Evolutionary conservation across 2,113 vertebrate genomes (phyloP), one percentile per base, ranked within the genome.

Genomic region (Trematomus loennbergii): DNA sequence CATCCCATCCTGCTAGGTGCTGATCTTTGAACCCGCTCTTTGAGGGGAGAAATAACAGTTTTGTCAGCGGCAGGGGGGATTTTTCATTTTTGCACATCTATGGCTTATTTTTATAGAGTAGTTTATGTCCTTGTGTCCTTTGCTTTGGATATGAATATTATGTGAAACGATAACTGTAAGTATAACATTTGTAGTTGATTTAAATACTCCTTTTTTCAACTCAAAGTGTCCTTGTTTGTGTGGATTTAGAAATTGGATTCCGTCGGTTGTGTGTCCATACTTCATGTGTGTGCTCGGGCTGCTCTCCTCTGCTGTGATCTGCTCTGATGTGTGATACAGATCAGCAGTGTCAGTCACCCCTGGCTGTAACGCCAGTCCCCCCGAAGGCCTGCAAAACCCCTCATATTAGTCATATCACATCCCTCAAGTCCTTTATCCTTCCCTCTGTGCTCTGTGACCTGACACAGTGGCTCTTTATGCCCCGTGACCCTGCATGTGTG

Each of bases 11-110:
- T 89, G 85, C 94, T 65, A 88, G 92, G 87, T 93, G 83, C 91
- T 94, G 95, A 94, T 95, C 88, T 95, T 94, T 96, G 92, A 95
- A 95, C 92, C 86, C 61, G 43, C 87, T 82, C 68, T 89, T 94
- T 95, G 77, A 91, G 76, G 85, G 22, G 81, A 87, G 87, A 88
- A 93, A 66, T 83, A 93, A 83, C 62, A 91, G 89, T 94, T 92
- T 89, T 88, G 71, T 83, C 78, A 75, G 60, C 3, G 16, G 85
- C 22, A 5, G 50, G 69, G 48, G 18, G 58, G 72, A 67, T 80
- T 25, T 46, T 68, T 72, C 71, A 70, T 61, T 85, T 90, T 79
- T 81, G 71, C 33, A 45, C 60, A 45, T 81, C 67, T 67, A 13
- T 78, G 58, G n/a, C 78, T 43, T 52, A 22, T 82, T 78, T 86